Evolutionary conservation across 2,797 vertebrate species (phyloP).

Genomic region (Strix occidentalis): DNA sequence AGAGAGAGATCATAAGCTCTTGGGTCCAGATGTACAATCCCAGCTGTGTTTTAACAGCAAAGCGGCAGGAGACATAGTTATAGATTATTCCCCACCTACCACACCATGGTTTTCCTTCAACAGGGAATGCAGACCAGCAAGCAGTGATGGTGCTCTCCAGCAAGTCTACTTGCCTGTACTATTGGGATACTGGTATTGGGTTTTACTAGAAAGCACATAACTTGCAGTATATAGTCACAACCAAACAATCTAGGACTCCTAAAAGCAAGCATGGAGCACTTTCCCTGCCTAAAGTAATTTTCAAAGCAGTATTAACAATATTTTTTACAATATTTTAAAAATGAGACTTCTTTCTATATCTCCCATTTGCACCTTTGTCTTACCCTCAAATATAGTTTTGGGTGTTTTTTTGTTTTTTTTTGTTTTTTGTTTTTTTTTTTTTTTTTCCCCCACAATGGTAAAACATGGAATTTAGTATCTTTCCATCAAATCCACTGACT

Average conservation of each 20-base stretch:
- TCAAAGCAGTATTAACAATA: background rate
- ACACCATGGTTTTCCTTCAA: background rate
- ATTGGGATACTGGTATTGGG: background rate
- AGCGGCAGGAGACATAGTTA: background rate
- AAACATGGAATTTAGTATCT: background rate
- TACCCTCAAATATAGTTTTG: background rate
- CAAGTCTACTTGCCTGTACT: background rate
- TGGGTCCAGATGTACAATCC: background rate
- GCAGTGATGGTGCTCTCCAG: background rate
- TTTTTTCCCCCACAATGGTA: rapidly evolving
- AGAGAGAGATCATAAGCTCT: background rate
- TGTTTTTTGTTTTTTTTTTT: no score
- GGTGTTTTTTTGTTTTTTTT: no score
- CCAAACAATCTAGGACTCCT: background rate
- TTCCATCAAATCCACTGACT: background rate
- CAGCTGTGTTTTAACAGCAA: background rate
- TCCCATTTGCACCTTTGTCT: background rate
- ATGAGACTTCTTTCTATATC: background rate
- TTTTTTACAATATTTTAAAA: background rate
- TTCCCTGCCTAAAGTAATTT: background rate
- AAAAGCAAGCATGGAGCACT: background rate
- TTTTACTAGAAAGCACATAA: background rate
- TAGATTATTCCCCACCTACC: background rate
- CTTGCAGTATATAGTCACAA: background rate
- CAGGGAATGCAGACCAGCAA: background rate